Conservation (phyloP, 2,113 vertebrate genomes). For the Tetrao urogallus region DNA sequence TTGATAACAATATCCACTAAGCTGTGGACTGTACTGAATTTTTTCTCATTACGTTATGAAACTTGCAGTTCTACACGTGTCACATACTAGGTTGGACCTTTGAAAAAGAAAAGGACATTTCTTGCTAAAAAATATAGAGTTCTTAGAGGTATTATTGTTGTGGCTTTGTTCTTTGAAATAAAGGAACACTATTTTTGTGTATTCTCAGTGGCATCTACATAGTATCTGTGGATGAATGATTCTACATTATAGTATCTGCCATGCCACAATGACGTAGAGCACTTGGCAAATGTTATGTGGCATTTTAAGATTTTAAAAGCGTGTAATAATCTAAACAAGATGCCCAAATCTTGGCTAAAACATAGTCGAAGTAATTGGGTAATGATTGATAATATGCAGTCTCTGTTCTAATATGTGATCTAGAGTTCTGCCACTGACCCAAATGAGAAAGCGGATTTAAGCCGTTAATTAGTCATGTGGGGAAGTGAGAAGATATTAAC, state of each 20-base stretch:
- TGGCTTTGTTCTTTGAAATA: neutral
- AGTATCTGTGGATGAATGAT: neutral
- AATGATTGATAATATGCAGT: neutral
- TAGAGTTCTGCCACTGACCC: neutral
- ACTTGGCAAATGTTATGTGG: neutral
- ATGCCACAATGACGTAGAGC: neutral
- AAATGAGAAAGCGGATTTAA: rapidly evolving
- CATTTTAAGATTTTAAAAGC: neutral
- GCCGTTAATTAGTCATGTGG: neutral
- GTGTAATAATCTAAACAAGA: neutral
- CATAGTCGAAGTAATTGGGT: neutral
- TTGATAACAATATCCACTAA: neutral
- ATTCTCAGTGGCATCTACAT: neutral
- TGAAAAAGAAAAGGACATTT: neutral
- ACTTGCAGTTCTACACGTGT: neutral
- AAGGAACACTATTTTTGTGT: neutral
- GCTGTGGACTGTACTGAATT: neutral
- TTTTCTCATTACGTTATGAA: neutral
- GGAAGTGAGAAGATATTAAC: neutral
- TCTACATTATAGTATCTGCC: neutral
- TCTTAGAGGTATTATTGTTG: neutral
- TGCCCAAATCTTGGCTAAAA: neutral
- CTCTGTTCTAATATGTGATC: neutral
- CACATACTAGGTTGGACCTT: neutral
- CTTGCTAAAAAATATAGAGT: neutral